Evolutionary conservation across 1,140 invertebrate genomes (phyloP).

Genomic region (Diachasma alloeum): DNA sequence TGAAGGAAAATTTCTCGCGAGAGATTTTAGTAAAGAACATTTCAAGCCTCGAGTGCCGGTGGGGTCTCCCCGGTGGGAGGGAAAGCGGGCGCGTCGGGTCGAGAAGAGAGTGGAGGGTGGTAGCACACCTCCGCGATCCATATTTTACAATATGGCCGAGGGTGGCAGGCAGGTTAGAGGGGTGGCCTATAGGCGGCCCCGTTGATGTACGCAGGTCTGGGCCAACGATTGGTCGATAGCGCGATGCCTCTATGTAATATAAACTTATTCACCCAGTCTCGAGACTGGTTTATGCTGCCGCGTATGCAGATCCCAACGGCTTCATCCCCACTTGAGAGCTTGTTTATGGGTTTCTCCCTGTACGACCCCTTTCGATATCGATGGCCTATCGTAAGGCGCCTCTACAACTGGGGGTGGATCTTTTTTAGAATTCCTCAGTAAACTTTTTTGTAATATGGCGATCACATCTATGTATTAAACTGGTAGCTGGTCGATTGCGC

Average conservation of each 20-base stretch:
- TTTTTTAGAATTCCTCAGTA: background rate
- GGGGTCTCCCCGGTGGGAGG: background rate
- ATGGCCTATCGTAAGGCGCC: constrained; percentile 24
- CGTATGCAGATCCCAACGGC: constrained; percentile 26
- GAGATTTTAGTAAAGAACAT: background rate
- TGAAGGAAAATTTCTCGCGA: background rate
- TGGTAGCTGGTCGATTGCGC: no score
- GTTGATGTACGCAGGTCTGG: constrained; percentile 35
- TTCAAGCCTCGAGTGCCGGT: background rate
- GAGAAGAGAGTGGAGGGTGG: constrained; percentile 9
- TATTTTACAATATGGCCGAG: constrained; percentile 38
- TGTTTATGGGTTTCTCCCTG: background rate
- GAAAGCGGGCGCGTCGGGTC: constrained; percentile 7
- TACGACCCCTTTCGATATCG: constrained; percentile 9
- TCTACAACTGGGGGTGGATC: constrained; percentile 19
- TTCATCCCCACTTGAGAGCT: constrained; percentile 6
- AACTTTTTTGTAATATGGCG: no score
- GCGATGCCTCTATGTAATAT: constrained; percentile 6
- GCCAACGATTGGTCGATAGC: constrained; percentile 35
- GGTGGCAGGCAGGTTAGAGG: constrained; percentile 30
- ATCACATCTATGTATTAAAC: no score
- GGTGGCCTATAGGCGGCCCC: constrained; percentile 32
- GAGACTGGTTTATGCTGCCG: constrained; percentile 11
- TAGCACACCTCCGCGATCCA: constrained; percentile 33
- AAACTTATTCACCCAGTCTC: background rate